Evolutionary conservation across 92 coral and sea anemone genomes (phyloP), one percentile per base, ranked within the genome.

Genomic region (Bergia puertoricense): DNA sequence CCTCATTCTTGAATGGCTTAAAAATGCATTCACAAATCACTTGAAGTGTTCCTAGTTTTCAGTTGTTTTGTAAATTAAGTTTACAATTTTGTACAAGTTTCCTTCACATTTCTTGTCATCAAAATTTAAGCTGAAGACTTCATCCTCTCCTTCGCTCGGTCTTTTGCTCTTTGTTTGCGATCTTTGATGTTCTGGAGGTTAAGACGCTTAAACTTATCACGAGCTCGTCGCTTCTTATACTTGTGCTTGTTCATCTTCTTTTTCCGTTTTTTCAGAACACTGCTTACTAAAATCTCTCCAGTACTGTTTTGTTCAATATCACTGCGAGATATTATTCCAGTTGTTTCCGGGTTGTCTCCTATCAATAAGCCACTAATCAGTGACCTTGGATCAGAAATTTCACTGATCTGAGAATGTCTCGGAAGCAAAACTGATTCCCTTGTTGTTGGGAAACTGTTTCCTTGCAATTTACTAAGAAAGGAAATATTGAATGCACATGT

Each of bases 191-290:
- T 92, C 77, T 95, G 90, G 54, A 97, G 93, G 75, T 91, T 94
- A 59, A 94, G 93, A 8, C 99, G 92, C 89, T 95, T 97, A 88
- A 92, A 97, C 80, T 93, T 91, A 86, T 97, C 98, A 30, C 95
- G 88, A 56, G 93, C 89, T 57, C 99, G 92, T 46, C 99, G 86
- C 90, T 97, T 97, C 88, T 91, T 95, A 85, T 97, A 97, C 86
- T 97, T 95, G 85, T 97, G 99, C 65, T 93, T 91, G 85, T 97
- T 97, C 99, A 97, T 97, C 88, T 95, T 97, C 69, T 91, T 82
- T 73, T 92, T 94, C 43, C 99, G 94, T 85, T 92, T 97, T 79
- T 95, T 97, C 10, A 95, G 85, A 22, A 97, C 80, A 81, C 95
- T 95, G 62, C 96, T 94, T 86, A 86, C 91, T 44, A 71, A 82